Percentiles rank a stretch among this genome's conserved stretches.
phyloP scores from a whole-genome alignment of 1,140 invertebrate genomes.

The Myzus persicae region DNA sequence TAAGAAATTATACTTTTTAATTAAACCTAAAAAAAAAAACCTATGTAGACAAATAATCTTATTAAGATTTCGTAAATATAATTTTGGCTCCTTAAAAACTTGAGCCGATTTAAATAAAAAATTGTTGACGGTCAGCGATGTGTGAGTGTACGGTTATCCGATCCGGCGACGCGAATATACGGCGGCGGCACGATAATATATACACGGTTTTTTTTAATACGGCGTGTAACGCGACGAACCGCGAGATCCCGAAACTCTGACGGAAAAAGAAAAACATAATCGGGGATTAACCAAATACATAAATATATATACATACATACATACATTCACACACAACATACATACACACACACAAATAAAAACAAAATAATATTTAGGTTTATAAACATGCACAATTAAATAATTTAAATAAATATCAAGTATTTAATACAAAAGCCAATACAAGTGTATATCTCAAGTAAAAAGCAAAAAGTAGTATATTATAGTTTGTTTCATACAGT shows the following conservation, averaged over 20 bases:
- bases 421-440: background rate
- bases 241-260: slow-evolving; percentile 58
- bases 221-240: slow-evolving; percentile 58
- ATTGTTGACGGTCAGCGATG: slow-evolving; percentile 54
- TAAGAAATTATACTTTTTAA: slow-evolving; percentile 47
- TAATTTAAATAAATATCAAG: background rate
- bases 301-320: background rate
- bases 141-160: slow-evolving; percentile 53
- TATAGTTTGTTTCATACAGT: background rate
- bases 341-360: slow-evolving; percentile 29
- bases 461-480: background rate
- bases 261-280: slow-evolving; percentile 58
- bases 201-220: slow-evolving; percentile 57
- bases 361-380: background rate
- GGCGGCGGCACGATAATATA: slow-evolving; percentile 53
- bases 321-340: background rate
- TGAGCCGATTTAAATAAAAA: slow-evolving; percentile 40
- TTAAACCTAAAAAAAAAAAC: slow-evolving; percentile 42
- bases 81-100: slow-evolving; percentile 46
- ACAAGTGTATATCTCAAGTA: background rate
- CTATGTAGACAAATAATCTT: slow-evolving; percentile 52
- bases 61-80: slow-evolving; percentile 49
- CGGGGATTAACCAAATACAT: slow-evolving; percentile 54
- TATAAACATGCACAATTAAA: slow-evolving; percentile 25
- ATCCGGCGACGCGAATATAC: slow-evolving; percentile 54